Evolutionary conservation across 2,113 vertebrate species (phyloP), one percentile per base, ranked within the genome.

Genomic region (Kobus ellipsiprymnus): DNA sequence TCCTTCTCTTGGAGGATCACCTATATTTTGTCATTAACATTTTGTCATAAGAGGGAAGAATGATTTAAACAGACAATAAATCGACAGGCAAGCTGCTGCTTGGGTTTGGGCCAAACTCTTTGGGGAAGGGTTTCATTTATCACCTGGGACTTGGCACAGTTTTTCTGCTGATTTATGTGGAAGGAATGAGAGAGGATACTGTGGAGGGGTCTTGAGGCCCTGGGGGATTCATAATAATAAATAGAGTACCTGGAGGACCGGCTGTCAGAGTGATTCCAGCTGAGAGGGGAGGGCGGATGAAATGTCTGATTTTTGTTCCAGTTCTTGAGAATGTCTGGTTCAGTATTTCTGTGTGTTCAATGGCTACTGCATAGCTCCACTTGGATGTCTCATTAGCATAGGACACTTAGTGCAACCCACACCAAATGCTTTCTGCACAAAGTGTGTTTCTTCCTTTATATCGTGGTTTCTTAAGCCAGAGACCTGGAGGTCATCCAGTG

Each of bases 31-130:
- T 96, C 44, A 82, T 97, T 93, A 89, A 95, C 87, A 77, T 96
- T 88, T 97, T 98, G 96, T 96, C 90, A 95, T 0, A 3, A 97
- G 94, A 90, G 4, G 9, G 84, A 97, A 91, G 97, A 92, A 95
- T 96, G 96, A 84, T 95, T 98, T 97, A 98, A 91, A 97, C 80
- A 78, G 94, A 2, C 86, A 91, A 84, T 98, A 97, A 96, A 98
- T 97, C 95, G 77, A 91, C 95, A 84, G 86, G 27, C 90, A 95
- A 97, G 92, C 95, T 98, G 83, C 90, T 95, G 59, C 92, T 97
- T 94, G 92, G 91, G 96, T 92, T 89, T 27, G 33, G 81, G 93
- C 97, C 95, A 95, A 46, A 86, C 86, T 98, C 94, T 95, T 82
- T 94, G 92, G 90, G 84, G 96, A 96, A 97, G 80, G 84, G 84